Evolutionary conservation across 2,888 invertebrate genomes (phyloP).

Genomic region (Sericinus montela): DNA sequence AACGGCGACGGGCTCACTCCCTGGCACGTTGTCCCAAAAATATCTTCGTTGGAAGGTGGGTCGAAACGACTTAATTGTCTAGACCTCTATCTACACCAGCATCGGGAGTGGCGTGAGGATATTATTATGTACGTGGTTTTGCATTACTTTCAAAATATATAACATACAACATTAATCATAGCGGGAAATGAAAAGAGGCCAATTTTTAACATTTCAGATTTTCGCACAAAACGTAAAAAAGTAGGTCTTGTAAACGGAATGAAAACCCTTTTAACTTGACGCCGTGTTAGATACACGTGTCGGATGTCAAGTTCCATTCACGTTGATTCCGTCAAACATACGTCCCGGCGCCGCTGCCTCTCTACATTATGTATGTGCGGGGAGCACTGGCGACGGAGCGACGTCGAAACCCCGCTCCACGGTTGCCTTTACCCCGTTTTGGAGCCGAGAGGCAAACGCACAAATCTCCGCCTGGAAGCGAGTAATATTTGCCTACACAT

Average conservation of each 20-base stretch:
- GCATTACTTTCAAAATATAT: too few relatives aligned
- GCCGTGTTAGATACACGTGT: constrained; percentile 56
- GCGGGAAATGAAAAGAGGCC: too few relatives aligned
- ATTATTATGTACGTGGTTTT: too few relatives aligned
- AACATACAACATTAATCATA: too few relatives aligned
- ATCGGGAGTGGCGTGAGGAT: too few relatives aligned
- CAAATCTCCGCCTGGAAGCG: constrained; percentile 72
- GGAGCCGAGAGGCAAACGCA: constrained; percentile 61
- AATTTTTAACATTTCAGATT: too few relatives aligned
- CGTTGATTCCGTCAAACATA: constrained; percentile 59
- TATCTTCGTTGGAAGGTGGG: too few relatives aligned
- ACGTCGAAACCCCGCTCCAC: constrained; percentile 40
- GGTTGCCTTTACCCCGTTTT: constrained; percentile 58
- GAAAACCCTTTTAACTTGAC: constrained; percentile 43
- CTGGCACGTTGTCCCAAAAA: too few relatives aligned
- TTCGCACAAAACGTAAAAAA: constrained; percentile 4
- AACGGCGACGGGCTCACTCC: too few relatives aligned
- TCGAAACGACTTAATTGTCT: too few relatives aligned
- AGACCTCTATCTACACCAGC: too few relatives aligned
- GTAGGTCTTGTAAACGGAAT: constrained; percentile 21
- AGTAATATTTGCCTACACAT: constrained; percentile 78
- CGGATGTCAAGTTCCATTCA: constrained; percentile 69
- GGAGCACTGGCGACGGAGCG: constrained; percentile 40
- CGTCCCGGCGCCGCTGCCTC: constrained; percentile 41
- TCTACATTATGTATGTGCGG: constrained; percentile 60